Conservation (phyloP, 37 sponge, comb jelly and placozoan species). For the Hexactinellida sp. region DNA sequence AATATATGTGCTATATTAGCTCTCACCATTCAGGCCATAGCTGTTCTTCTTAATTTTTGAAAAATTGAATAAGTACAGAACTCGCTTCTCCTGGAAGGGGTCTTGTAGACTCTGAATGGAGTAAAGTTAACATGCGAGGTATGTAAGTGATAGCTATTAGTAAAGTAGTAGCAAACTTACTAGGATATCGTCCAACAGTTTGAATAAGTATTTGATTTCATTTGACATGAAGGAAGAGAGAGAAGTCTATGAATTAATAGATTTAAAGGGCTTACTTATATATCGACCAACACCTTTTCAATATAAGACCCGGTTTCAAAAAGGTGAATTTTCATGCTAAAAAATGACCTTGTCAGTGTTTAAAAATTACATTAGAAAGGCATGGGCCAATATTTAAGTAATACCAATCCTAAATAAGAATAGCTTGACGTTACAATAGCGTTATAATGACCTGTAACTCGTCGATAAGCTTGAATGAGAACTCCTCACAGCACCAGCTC, state of each 20-base stretch:
- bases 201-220: constrained; percentile 2
- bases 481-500: neutral
- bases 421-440: too few species aligned
- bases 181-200: neutral
- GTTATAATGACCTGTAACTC: neutral
- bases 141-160: neutral
- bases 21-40: neutral
- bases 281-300: too few species aligned
- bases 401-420: too few species aligned
- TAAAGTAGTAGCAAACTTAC: too few species aligned
- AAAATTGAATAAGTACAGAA: neutral
- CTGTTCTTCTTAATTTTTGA: neutral
- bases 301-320: too few species aligned
- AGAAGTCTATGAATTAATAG: neutral
- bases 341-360: too few species aligned
- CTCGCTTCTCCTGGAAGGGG: neutral
- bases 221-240: neutral
- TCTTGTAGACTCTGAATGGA: neutral
- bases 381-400: too few species aligned
- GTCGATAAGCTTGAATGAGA: neutral
- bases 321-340: too few species aligned
- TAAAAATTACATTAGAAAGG: too few species aligned
- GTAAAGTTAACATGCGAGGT: neutral
- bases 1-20: neutral
- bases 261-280: too few species aligned